phyloP scores from a whole-genome alignment of 2,888 invertebrate species.

The Octodonta nipae region DNA sequence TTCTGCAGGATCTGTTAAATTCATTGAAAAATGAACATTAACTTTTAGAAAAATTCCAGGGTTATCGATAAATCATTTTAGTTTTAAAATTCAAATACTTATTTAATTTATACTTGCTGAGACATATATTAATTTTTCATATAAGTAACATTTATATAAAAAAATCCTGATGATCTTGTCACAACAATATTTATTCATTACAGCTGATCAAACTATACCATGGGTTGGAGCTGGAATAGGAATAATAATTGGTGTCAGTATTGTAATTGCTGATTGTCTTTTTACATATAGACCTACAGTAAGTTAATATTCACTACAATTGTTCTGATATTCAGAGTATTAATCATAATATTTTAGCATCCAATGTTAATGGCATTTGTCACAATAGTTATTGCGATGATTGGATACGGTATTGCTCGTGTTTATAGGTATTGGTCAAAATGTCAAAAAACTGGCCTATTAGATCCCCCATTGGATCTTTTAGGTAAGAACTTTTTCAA shows the following conservation, averaged over 20 bases:
- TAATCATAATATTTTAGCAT: conserved; percentile 41
- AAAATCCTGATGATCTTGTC: too few species aligned
- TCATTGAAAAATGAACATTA: too few species aligned
- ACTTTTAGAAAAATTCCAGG: too few species aligned
- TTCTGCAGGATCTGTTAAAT: too few species aligned
- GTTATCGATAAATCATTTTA: too few species aligned
- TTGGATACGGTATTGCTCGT: conserved; percentile 55
- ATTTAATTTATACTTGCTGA: too few species aligned
- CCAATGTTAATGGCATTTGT: conserved; percentile 58
- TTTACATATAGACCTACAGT: conserved; percentile 54
- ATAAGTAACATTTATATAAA: too few species aligned
- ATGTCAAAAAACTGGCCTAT: conserved; percentile 38
- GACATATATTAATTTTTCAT: too few species aligned
- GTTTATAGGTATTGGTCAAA: conserved; percentile 41
- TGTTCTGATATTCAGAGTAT: not conserved
- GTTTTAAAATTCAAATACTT: too few species aligned
- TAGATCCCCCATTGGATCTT: conserved; percentile 42
- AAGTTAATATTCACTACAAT: too few species aligned
- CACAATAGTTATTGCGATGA: conserved; percentile 50
- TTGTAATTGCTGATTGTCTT: conserved; percentile 56
- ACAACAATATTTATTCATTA: not conserved
- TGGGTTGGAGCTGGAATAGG: conserved; percentile 66
- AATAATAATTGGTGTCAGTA: conserved; percentile 52
- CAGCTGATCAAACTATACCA: conserved; percentile 56
- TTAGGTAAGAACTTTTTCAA: too few species aligned